Conservation (phyloP, 2,888 invertebrate species). For the Diarsia dahlii region DNA sequence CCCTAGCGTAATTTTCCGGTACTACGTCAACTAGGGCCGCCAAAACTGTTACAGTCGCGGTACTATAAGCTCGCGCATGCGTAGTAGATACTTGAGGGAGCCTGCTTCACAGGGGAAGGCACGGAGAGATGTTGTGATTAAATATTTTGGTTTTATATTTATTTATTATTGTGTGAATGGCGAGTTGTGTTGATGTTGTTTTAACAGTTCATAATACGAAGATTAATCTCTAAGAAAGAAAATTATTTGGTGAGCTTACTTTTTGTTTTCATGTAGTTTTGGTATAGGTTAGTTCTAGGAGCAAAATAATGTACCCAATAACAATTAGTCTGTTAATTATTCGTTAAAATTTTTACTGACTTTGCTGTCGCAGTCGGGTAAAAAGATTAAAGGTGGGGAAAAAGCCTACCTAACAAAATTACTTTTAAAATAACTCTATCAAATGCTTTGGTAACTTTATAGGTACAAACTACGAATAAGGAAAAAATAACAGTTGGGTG, state of each 20-base stretch:
- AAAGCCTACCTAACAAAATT: neutral
- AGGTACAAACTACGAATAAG: neutral
- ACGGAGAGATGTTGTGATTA: conserved; percentile 68
- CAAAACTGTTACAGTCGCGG: conserved; percentile 52
- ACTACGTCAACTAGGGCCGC: conserved; percentile 58
- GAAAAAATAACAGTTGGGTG: neutral
- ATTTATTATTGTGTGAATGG: conserved; percentile 12
- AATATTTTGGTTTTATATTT: conserved; percentile 59
- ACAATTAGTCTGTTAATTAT: neutral
- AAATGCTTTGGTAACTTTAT: neutral
- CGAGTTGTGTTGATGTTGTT: neutral
- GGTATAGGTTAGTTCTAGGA: neutral
- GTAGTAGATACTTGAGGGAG: conserved; percentile 61
- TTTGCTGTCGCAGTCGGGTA: neutral
- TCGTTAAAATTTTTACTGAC: neutral
- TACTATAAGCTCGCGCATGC: conserved; percentile 73
- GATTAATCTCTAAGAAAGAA: neutral
- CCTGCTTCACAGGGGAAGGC: conserved; percentile 74
- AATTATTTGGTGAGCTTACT: neutral
- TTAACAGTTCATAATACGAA: neutral
- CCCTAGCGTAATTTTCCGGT: conserved; percentile 29
- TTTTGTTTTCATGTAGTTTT: neutral
- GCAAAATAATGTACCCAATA: neutral
- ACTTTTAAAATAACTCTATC: neutral
- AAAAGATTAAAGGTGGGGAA: neutral